Conservation (phyloP, 2,113 vertebrate species). For the Arenaria interpres region DNA sequence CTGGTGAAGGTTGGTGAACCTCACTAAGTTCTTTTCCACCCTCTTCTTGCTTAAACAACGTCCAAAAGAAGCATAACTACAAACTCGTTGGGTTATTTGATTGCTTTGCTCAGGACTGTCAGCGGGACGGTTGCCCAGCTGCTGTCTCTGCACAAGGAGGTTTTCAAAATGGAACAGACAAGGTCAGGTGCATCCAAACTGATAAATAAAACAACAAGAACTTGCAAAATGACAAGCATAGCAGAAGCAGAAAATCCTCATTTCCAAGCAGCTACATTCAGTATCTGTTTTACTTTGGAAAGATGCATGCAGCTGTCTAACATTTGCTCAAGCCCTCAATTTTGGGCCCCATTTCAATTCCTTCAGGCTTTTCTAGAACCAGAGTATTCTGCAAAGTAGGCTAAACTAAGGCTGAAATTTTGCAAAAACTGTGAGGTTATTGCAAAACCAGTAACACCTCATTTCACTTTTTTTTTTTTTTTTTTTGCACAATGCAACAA, state of each 20-base stretch:
- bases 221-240: slow-evolving; percentile 72
- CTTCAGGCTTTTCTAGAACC: not conserved
- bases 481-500: not conserved
- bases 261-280: slow-evolving; percentile 79
- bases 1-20: not conserved
- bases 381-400: not conserved
- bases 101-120: not conserved
- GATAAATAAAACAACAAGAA: slow-evolving; percentile 67
- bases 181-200: slow-evolving; percentile 73
- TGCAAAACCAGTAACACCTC: not conserved
- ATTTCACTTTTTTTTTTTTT: not conserved
- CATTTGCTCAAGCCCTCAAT: slow-evolving; percentile 31
- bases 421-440: not conserved
- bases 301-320: slow-evolving; percentile 67
- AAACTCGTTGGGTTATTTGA: not conserved
- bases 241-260: slow-evolving; percentile 75
- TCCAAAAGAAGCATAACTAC: not conserved
- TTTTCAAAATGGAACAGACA: slow-evolving; percentile 72
- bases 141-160: slow-evolving; percentile 37
- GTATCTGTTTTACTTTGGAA: slow-evolving; percentile 73
- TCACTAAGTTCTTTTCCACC: not conserved
- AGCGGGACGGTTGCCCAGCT: slow-evolving; percentile 12
- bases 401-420: not conserved
- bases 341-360: slow-evolving; percentile 24
- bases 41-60: not conserved